Evolutionary conservation across 2,888 invertebrate genomes (phyloP).

Genomic region (Cantharis nigra): DNA sequence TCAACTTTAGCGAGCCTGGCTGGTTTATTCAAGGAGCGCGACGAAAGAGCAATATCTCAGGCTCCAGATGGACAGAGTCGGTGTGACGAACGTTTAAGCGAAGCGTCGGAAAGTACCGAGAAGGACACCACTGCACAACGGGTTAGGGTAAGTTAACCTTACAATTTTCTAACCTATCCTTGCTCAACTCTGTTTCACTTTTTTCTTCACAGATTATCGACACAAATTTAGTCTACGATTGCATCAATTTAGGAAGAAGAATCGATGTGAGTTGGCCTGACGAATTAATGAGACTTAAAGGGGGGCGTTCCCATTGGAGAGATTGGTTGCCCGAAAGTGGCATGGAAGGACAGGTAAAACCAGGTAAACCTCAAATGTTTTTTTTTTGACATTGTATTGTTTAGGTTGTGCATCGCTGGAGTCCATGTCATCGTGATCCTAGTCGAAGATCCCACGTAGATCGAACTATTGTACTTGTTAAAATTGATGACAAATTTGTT

Average conservation of each 20-base stretch:
- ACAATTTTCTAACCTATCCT: background rate
- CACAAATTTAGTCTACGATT: slow-evolving; percentile 81
- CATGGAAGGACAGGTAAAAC: slow-evolving; percentile 83
- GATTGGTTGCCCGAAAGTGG: slow-evolving; percentile 89
- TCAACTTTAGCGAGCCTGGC: slow-evolving; percentile 83
- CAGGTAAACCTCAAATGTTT: background rate
- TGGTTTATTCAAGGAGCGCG: slow-evolving; percentile 69
- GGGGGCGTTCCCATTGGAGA: slow-evolving; percentile 88
- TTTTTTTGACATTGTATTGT: background rate
- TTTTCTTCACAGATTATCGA: slow-evolving; percentile 60
- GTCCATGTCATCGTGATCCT: slow-evolving; percentile 88
- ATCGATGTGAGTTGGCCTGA: slow-evolving; percentile 97
- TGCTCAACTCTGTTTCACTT: background rate
- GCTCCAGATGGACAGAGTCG: slow-evolving; percentile 44
- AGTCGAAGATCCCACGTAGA: slow-evolving; percentile 89
- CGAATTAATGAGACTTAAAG: slow-evolving; percentile 83
- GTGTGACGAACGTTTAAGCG: slow-evolving; percentile 46
- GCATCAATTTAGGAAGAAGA: slow-evolving; percentile 85
- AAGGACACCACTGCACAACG: slow-evolving; percentile 60
- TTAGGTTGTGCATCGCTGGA: slow-evolving; percentile 91
- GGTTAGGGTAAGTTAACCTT: slow-evolving; percentile 49
- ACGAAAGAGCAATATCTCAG: slow-evolving; percentile 51
- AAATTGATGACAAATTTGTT: slow-evolving; percentile 90
- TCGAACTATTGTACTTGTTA: slow-evolving; percentile 87
- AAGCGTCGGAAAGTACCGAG: slow-evolving; percentile 48